Conservation (phyloP, 1,140 invertebrate genomes). For the Drosophila paulistorum region DNA sequence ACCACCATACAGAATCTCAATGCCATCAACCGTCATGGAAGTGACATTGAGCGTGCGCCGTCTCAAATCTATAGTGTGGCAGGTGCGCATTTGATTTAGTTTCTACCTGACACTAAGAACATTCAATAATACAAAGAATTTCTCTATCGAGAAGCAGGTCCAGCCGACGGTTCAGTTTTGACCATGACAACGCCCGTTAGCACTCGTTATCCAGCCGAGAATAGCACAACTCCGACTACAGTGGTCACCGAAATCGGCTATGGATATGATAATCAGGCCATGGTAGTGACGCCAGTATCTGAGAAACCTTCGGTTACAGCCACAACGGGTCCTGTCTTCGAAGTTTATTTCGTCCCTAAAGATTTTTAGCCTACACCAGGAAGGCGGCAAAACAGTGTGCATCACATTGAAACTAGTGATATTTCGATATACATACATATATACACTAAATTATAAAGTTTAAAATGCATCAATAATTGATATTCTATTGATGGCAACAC, state of each 20-base stretch:
- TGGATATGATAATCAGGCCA: slow-evolving; percentile 77
- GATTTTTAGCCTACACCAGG: slow-evolving; percentile 9
- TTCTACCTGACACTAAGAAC: slow-evolving; percentile 15
- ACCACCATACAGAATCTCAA: slow-evolving; percentile 76
- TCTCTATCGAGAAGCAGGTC: slow-evolving; percentile 52
- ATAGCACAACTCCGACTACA: slow-evolving; percentile 75
- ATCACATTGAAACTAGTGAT: slow-evolving; percentile 76
- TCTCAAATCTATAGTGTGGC: slow-evolving; percentile 76
- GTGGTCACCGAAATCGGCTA: slow-evolving; percentile 69
- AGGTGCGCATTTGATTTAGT: slow-evolving; percentile 61
- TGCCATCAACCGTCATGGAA: slow-evolving; percentile 64
- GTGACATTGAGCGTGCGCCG: slow-evolving; percentile 72
- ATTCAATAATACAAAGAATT: background rate
- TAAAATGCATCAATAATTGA: slow-evolving; percentile 22
- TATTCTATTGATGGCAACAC: slow-evolving; percentile 13
- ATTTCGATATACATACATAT: slow-evolving; percentile 3
- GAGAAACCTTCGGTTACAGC: slow-evolving; percentile 59
- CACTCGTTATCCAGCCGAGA: slow-evolving; percentile 79
- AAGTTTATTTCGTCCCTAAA: slow-evolving; percentile 11
- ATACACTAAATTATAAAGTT: slow-evolving; percentile 33
- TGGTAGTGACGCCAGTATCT: slow-evolving; percentile 74
- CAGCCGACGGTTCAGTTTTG: slow-evolving; percentile 71
- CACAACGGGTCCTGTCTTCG: slow-evolving; percentile 40
- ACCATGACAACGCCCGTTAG: slow-evolving; percentile 78
- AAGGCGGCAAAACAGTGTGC: slow-evolving; percentile 52